Conservation (phyloP, 2,797 vertebrate genomes). For the Cynodonichthys magdalenae region DNA sequence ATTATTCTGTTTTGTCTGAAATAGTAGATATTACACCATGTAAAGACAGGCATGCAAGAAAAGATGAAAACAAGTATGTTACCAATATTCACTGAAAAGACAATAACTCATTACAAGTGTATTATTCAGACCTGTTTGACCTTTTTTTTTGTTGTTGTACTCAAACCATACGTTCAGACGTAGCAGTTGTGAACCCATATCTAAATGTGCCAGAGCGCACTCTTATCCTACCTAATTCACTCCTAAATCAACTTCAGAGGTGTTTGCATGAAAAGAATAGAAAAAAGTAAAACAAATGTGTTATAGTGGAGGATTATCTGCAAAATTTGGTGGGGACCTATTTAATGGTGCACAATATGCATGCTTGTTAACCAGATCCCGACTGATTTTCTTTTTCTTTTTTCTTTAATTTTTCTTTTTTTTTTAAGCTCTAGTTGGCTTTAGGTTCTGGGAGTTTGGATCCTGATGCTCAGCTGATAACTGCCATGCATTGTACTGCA, state of each 20-base stretch:
- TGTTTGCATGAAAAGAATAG: conserved; percentile 82
- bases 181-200: conserved; percentile 78
- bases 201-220: conserved; percentile 76
- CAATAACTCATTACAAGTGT: conserved; percentile 81
- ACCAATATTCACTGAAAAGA: conserved; percentile 80
- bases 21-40: conserved; percentile 82
- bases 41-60: conserved; percentile 87
- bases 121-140: conserved; percentile 81
- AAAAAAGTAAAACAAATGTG: conserved; percentile 64
- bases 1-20: conserved; percentile 80
- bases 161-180: conserved; percentile 75
- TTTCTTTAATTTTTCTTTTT: conserved; percentile 35
- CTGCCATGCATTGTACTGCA: conserved; percentile 98
- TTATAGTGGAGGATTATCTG: conserved; percentile 77
- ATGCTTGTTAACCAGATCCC: conserved; percentile 91
- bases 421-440: conserved; percentile 86
- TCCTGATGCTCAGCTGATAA: conserved; percentile 98
- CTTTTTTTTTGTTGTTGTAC: conserved; percentile 80
- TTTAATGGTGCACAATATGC: conserved; percentile 96
- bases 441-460: conserved; percentile 86
- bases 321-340: conserved; percentile 80
- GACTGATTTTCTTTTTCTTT: conserved; percentile 75
- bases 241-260: conserved; percentile 82
- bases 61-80: conserved; percentile 71
- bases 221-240: conserved; percentile 84